Percentiles rank a stretch among this genome's conserved stretches.
Conservation (phyloP, 2,113 vertebrate species). For the Entelurus aequoreus region DNA sequence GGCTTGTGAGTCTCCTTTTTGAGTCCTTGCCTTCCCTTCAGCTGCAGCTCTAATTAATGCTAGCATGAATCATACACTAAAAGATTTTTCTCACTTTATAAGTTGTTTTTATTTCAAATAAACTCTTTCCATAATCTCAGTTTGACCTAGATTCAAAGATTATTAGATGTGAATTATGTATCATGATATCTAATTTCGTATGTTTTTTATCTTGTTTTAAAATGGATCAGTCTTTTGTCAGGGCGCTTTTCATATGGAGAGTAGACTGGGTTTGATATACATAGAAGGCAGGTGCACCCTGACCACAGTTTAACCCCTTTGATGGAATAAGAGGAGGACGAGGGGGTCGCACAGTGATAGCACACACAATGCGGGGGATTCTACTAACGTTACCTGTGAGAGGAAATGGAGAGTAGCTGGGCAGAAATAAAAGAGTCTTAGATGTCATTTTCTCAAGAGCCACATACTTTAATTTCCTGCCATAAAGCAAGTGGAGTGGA, state of each 20-base stretch:
- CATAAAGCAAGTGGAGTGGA: constrained; percentile 37
- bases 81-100: background rate
- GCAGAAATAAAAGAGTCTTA: constrained; percentile 30
- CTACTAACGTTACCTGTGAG: constrained; percentile 18
- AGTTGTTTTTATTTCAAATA: background rate
- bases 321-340: constrained; percentile 1
- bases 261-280: background rate
- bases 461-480: constrained; percentile 46
- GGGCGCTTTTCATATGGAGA: background rate
- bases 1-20: background rate
- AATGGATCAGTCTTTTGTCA: background rate
- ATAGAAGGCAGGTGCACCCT: constrained; percentile 8
- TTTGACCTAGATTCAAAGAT: background rate
- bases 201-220: background rate
- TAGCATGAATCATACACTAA: background rate
- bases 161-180: background rate
- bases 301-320: constrained; percentile 18
- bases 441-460: constrained; percentile 49
- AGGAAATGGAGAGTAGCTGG: constrained; percentile 26
- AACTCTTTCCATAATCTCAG: background rate
- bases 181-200: background rate
- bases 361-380: constrained; percentile 19
- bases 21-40: background rate
- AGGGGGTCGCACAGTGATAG: constrained; percentile 14
- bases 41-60: background rate